Percentiles rank a stretch among this genome's conserved stretches.
Evolutionary conservation across 1,140 invertebrate genomes (phyloP).

Genomic region (Solenopsis fugax): DNA sequence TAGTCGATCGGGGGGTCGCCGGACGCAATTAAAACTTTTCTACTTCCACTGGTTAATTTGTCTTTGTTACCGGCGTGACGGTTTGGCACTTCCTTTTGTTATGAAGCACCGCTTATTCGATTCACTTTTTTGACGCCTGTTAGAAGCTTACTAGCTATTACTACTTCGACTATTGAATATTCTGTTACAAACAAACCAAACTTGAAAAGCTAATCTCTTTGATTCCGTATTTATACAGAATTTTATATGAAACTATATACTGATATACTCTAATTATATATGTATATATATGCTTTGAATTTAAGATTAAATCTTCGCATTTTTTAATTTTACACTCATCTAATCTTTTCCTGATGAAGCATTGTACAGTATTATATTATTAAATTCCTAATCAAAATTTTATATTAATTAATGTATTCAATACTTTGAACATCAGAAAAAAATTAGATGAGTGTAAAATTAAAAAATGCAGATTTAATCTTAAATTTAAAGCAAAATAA

Average conservation of each 20-base stretch:
- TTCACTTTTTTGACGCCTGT: slow-evolving; percentile 57
- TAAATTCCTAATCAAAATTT: too few relatives aligned
- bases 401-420: too few relatives aligned
- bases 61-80: slow-evolving; percentile 76
- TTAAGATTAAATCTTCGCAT: too few relatives aligned
- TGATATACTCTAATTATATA: neutral
- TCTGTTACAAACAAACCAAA: slow-evolving; percentile 20
- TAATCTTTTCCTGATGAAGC: too few relatives aligned
- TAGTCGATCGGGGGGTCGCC: slow-evolving; percentile 50
- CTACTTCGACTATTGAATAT: slow-evolving; percentile 25
- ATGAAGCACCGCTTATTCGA: slow-evolving; percentile 48
- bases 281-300: too few relatives aligned
- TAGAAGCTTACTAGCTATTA: neutral
- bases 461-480: neutral
- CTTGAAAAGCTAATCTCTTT: neutral
- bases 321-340: too few relatives aligned
- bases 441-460: neutral
- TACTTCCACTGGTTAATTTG: slow-evolving; percentile 82
- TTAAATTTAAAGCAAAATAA: neutral
- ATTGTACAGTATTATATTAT: too few relatives aligned
- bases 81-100: slow-evolving; percentile 56
- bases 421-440: too few relatives aligned
- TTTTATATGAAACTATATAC: neutral
- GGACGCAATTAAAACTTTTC: slow-evolving; percentile 85
- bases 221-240: neutral